Base-by-base conservation (phyloP, 92 coral and sea anemone species). In the Micromussa lordhowensis region DNA sequence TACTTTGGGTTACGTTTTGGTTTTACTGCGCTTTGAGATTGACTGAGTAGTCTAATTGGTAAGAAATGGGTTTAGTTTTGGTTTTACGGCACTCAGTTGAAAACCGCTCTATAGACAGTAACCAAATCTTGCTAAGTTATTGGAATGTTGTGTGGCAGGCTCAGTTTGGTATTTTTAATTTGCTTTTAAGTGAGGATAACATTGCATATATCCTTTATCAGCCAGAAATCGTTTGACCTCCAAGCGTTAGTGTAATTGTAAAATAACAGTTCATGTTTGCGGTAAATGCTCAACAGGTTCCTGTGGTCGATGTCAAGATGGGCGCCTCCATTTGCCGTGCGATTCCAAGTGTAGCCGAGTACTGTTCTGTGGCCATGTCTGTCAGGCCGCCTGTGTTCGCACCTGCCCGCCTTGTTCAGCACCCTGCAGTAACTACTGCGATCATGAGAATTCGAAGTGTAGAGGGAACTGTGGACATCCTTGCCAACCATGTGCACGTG, bases 361-460 rank as follows among this genome's bases (percentile, higher is more conserved):
- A 44, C 92, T 95, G 79, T 96, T 96, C 80, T 97, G 99, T 63
- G 99, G 96, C 15, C 98, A 97, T 87, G 22, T 3, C 15, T 97
- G 98, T 77, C 51, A 61, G 15, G 93, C 90, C 53, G 54, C 78
- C 5, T 97, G 99, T 58, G 93, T 98, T 0, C 89, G 84, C 58
- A 87, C 91, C 87, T 97, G 99, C 28, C 98, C 98, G 16, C 98
- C 99, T 9, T 97, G 99, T 70, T 15, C 68, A 28, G 75, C 86
- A 61, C 58, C 63, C 18, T 97, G 99, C 81, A 83, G 80, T 32
- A 96, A 94, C 78, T 85, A 87, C 34, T 96, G 99, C 64, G 91
- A 89, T 2, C 99, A 96, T 92, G 93, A 94, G 85, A 55, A n/a
- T n/a, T n/a, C n/a, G n/a, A n/a, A 87, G 28, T 97, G 99, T 64